Conservation (phyloP, 2,113 vertebrate species). For the Cryptomyrus ogoouensis region DNA sequence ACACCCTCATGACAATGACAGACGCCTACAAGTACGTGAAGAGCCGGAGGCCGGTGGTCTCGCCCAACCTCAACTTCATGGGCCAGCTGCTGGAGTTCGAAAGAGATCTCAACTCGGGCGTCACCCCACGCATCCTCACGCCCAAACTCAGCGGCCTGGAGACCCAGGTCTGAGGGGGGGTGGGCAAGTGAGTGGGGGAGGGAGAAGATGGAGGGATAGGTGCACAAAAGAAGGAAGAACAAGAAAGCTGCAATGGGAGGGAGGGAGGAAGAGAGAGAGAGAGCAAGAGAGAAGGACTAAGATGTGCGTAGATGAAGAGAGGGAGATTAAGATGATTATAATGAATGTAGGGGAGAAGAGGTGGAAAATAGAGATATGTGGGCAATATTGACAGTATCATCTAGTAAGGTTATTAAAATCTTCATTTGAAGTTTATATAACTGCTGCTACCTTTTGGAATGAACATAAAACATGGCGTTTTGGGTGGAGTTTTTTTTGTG, state of each 20-base stretch:
- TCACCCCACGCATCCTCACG: conserved; percentile 73
- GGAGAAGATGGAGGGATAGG: not conserved
- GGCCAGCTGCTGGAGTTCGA: conserved; percentile 79
- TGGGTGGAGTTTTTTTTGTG: not conserved
- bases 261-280: not conserved
- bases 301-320: not conserved
- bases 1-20: conserved; percentile 79
- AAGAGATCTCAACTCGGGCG: conserved; percentile 73
- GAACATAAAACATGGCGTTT: not conserved
- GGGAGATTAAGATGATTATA: not conserved
- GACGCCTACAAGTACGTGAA: conserved; percentile 80
- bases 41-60: conserved; percentile 78
- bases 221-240: not conserved
- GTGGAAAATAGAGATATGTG: not conserved
- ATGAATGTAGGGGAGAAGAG: not conserved
- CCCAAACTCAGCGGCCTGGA: conserved; percentile 74
- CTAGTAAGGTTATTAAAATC: not conserved
- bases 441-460: conserved; percentile 9
- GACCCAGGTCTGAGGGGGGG: conserved; percentile 62
- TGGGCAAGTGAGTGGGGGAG: too few relatives aligned
- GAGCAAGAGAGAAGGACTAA: not conserved
- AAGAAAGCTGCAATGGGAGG: not conserved
- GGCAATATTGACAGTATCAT: not conserved
- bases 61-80: conserved; percentile 81
- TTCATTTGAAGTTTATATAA: not conserved